Base-by-base conservation (phyloP, 2,113 vertebrate species). In the Syrrhaptes paradoxus region DNA sequence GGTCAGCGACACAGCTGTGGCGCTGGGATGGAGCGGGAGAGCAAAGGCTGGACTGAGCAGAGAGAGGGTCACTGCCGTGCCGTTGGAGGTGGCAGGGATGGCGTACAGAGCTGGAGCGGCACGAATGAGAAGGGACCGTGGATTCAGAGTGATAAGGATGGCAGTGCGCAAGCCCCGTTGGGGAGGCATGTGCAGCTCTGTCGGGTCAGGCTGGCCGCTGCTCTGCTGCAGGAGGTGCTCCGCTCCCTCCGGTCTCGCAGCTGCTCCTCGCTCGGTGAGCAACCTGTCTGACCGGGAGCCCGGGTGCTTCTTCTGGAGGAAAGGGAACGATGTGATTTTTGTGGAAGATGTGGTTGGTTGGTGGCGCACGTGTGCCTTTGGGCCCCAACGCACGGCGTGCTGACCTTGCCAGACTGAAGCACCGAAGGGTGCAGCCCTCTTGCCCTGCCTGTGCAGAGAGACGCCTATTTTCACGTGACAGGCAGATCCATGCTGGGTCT, bases 1-100 rank as follows among this genome's bases (percentile, higher is more conserved):
- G 0, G 17, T 22, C 73, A 24, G 73, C 0, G 1, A 7, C 15
- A 11, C 59, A 16, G 85, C 59, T 0, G 0, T 51, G 67, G 34
- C 1, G 0, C 70, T 46, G 29, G 54, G 21, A 13, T 51, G 11
- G 71, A 79, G 66, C 62, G 19, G 32, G 71, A 95, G 31, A 62
- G 87, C 59, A 29, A 15, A 54, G 51, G 51, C 0, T 0, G n/a
- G 51, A 15, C 34, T 17, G 52, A 79, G 29, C 2, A 2, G 32
- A 75, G 59, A 31, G 46, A 77, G 6, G 32, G 62, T 41, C 6
- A 3, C 3, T 6, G 63, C 74, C 13, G 6, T 0, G 0, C 5
- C 2, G 36, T 9, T 4, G 0, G 46, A 58, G 38, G 31, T 43
- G 25, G 65, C 61, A 58, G 67, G 62, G 43, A 13, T 49, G 46